phyloP scores from a whole-genome alignment of 2,888 invertebrate genomes.

The Malthinus seriepunctatus region DNA sequence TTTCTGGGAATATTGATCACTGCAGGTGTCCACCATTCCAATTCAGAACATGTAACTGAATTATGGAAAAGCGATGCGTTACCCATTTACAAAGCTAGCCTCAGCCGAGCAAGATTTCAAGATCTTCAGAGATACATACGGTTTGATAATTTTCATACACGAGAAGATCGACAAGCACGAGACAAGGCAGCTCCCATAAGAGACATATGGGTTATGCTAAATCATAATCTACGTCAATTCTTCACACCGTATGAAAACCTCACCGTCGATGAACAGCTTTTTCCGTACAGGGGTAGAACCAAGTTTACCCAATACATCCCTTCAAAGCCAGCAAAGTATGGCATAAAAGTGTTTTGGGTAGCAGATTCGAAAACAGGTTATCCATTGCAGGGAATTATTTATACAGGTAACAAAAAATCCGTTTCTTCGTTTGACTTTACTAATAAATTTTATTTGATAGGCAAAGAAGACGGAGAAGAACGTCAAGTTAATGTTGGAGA shows the following conservation, averaged over 20 bases:
- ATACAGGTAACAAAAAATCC: constrained; percentile 2
- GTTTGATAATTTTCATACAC: constrained; percentile 17
- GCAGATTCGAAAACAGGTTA: constrained; percentile 17
- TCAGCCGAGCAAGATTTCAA: constrained; percentile 12
- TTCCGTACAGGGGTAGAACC: constrained; percentile 12
- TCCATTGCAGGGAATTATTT: constrained; percentile 9
- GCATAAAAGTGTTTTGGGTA: constrained; percentile 21
- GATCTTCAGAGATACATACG: constrained; percentile 19
- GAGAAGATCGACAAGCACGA: constrained; percentile 8
- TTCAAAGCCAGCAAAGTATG: constrained; percentile 20
- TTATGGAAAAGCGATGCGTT: constrained; percentile 13
- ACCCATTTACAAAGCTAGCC: constrained; percentile 10
- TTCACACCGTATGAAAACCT: constrained; percentile 16
- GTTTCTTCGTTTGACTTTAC: too few relatives aligned
- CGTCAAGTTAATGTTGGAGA: not conserved
- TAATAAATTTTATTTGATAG: constrained; percentile 3
- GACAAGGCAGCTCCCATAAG: constrained; percentile 21
- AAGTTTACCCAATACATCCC: constrained; percentile 24
- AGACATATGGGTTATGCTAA: constrained; percentile 20
- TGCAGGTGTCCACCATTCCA: constrained; percentile 10
- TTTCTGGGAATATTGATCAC: not conserved
- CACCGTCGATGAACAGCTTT: constrained; percentile 20
- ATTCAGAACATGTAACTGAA: constrained; percentile 17
- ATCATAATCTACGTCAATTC: constrained; percentile 7
- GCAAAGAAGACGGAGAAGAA: constrained; percentile 1